A percentile compares a stretch with the other conserved stretches of the same genome.
Conservation (phyloP, 1,140 invertebrate species). For the Papilio polytes region DNA sequence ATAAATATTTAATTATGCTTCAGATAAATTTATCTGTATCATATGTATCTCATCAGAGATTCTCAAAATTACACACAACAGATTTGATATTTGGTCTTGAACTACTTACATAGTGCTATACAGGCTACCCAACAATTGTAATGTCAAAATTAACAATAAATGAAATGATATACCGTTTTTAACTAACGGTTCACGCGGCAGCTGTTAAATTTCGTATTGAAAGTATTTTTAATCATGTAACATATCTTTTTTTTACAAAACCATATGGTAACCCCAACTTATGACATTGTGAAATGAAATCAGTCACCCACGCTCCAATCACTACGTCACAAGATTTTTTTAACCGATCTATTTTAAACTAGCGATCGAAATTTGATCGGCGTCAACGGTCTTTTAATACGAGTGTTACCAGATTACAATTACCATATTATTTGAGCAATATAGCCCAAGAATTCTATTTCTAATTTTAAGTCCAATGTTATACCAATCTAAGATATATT, state of each 20-base stretch:
- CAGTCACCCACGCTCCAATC: background rate
- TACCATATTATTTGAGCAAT: no score
- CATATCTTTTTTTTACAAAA: constrained; percentile 18
- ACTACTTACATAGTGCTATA: background rate
- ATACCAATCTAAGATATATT: background rate
- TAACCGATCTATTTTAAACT: constrained; percentile 16
- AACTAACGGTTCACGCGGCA: background rate
- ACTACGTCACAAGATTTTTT: constrained; percentile 27
- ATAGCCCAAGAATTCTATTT: no score
- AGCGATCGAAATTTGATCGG: background rate
- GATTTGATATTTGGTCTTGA: background rate
- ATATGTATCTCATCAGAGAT: background rate
- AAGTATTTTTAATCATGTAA: background rate
- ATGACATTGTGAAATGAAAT: constrained; percentile 32
- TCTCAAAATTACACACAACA: background rate
- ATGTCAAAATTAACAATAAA: background rate
- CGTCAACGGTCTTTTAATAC: background rate
- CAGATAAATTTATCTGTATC: background rate
- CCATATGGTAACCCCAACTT: constrained; percentile 2
- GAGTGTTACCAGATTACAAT: background rate
- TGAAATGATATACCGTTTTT: background rate
- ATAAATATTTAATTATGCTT: background rate
- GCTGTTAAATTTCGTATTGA: background rate
- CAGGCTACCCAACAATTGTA: background rate
- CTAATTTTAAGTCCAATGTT: no score